Conservation (phyloP, 2,888 invertebrate species). For the Bellardia pandia region DNA sequence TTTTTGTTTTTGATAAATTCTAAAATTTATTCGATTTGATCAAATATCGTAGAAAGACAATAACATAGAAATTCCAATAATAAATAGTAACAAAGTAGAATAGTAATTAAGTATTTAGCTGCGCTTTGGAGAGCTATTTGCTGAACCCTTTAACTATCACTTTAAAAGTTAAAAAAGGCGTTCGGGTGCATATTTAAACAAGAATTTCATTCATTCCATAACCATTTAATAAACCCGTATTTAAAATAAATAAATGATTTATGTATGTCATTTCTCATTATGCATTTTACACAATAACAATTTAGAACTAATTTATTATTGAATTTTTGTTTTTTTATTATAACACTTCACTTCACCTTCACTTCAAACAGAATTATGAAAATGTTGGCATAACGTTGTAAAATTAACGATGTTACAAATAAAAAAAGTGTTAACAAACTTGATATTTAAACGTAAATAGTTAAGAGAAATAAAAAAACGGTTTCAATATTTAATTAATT, state of each 20-base stretch:
- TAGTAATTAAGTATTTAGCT: no score
- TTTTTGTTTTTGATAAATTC: no score
- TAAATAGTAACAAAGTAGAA: no score
- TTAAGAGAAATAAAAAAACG: conserved; percentile 56
- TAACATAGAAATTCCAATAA: no score
- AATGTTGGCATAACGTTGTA: conserved; percentile 83
- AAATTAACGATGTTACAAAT: conserved; percentile 66
- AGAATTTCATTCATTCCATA: no score
- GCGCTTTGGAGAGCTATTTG: no score
- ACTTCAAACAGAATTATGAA: conserved; percentile 77
- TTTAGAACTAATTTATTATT: background rate
- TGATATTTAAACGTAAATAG: conserved; percentile 47
- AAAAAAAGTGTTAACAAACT: conserved; percentile 52
- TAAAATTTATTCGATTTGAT: no score
- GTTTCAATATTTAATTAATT: conserved; percentile 67
- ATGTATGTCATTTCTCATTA: conserved; percentile 23
- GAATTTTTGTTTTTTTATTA: conserved; percentile 37
- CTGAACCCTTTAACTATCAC: no score
- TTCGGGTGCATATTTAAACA: no score
- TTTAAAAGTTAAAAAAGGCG: no score
- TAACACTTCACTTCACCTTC: conserved; percentile 71
- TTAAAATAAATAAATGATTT: background rate
- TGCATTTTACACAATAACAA: background rate
- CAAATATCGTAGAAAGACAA: no score
- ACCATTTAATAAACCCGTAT: no score